A percentile compares a stretch with the other conserved stretches of the same genome.
Evolutionary conservation across 2,888 invertebrate genomes (phyloP).

Genomic region (Metallyticus violacea): DNA sequence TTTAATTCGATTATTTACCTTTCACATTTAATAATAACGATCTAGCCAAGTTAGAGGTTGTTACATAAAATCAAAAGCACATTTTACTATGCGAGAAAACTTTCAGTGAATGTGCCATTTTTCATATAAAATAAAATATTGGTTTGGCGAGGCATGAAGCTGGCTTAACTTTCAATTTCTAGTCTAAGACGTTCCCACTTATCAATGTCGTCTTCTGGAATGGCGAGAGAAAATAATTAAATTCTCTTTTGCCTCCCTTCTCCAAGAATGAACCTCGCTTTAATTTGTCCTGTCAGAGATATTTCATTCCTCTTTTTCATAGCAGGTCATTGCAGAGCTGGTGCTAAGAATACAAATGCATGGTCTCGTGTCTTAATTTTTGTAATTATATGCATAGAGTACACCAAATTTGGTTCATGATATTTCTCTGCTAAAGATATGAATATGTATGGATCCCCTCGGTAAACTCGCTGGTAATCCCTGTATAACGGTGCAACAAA

Average conservation of each 20-base stretch:
- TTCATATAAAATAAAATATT: background rate
- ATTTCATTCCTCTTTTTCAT: no score
- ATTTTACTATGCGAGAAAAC: background rate
- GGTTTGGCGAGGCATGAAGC: background rate
- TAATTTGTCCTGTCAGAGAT: background rate
- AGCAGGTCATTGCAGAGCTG: background rate
- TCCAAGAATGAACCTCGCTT: no score
- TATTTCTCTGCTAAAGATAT: no score
- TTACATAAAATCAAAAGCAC: no score
- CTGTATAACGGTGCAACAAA: no score
- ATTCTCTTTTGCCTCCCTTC: background rate
- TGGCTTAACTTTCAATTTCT: background rate
- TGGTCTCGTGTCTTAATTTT: background rate
- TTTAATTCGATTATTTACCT: no score
- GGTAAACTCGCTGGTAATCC: no score
- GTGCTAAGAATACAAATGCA: background rate
- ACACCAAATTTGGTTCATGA: background rate
- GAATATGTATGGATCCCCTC: background rate
- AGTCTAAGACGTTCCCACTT: background rate
- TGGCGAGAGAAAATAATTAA: background rate
- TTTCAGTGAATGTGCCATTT: background rate
- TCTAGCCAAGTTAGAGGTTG: no score
- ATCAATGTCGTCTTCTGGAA: background rate
- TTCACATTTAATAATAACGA: no score
- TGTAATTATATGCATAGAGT: background rate